phyloP scores from a whole-genome alignment of 2,888 invertebrate species.

The Protophormia terraenovae region DNA sequence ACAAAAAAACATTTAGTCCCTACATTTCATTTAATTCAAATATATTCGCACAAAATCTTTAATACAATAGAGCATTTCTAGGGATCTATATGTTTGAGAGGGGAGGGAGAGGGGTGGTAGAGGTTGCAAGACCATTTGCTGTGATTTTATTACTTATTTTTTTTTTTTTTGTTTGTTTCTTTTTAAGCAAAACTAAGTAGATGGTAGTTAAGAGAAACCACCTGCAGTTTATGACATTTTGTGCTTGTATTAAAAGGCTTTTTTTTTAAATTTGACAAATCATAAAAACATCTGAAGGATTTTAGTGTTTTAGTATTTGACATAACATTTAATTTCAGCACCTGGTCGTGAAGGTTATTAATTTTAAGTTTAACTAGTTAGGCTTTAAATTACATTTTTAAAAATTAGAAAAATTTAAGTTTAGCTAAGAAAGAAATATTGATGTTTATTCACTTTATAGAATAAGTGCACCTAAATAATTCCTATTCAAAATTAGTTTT shows the following conservation, averaged over 20 bases:
- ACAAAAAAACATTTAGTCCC: too few species aligned
- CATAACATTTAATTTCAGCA: constrained; percentile 6
- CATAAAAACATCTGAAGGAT: not conserved
- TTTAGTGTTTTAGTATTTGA: not conserved
- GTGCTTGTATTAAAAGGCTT: not conserved
- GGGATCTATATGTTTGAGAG: not conserved
- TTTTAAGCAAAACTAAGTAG: not conserved
- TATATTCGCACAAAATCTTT: not conserved
- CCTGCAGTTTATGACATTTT: constrained; percentile 42
- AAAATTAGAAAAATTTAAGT: not conserved
- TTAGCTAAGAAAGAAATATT: too few species aligned
- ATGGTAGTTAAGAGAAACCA: constrained; percentile 22
- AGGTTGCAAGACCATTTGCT: not conserved
- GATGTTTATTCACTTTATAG: too few species aligned
- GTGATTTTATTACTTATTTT: not conserved
- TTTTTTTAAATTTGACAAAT: constrained; percentile 50
- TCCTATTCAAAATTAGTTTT: too few species aligned
- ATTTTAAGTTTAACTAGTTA: not conserved
- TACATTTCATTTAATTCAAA: not conserved
- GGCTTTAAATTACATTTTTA: not conserved
- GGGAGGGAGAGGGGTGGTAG: not conserved
- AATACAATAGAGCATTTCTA: constrained; percentile 2
- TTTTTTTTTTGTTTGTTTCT: not conserved
- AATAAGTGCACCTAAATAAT: too few species aligned
- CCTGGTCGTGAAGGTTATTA: constrained; percentile 9